Evolutionary conservation across 2,113 vertebrate genomes (phyloP).

Genomic region (Gila orcuttii): DNA sequence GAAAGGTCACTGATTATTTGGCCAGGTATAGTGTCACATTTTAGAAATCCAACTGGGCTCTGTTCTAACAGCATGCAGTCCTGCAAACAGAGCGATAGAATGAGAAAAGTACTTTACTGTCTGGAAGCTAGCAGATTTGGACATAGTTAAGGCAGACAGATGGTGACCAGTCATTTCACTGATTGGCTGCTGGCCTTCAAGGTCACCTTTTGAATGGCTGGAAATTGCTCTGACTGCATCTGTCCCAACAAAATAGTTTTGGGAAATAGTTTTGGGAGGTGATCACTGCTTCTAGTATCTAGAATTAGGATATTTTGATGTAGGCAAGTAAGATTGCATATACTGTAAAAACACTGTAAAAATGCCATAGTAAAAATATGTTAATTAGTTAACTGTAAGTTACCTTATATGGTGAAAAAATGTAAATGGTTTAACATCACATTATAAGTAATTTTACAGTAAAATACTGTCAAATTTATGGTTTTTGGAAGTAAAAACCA

Average conservation of each 20-base stretch:
- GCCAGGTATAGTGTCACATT: conserved; percentile 38
- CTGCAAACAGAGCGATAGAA: conserved; percentile 32
- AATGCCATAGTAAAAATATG: background rate
- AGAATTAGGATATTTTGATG: background rate
- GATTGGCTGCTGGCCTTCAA: conserved; percentile 44
- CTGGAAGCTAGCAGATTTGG: conserved; percentile 9
- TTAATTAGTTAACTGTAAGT: background rate
- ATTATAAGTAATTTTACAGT: background rate
- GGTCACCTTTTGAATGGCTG: conserved; percentile 50
- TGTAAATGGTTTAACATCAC: background rate
- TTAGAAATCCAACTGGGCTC: conserved; percentile 45
- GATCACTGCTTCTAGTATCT: background rate
- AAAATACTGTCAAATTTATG: background rate
- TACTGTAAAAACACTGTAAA: background rate
- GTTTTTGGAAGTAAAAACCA: no score
- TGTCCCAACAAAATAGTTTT: conserved; percentile 17
- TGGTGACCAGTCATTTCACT: conserved; percentile 43
- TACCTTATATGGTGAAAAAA: background rate
- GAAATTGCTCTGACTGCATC: conserved; percentile 10
- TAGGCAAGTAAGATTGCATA: background rate
- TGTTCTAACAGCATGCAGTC: conserved; percentile 2
- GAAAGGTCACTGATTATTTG: conserved; percentile 53
- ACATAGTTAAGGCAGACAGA: conserved; percentile 40
- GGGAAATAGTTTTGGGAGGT: conserved; percentile 10
- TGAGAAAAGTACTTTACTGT: conserved; percentile 29